Base-by-base conservation (phyloP, 2,113 vertebrate genomes). In the Pavo muticus region DNA sequence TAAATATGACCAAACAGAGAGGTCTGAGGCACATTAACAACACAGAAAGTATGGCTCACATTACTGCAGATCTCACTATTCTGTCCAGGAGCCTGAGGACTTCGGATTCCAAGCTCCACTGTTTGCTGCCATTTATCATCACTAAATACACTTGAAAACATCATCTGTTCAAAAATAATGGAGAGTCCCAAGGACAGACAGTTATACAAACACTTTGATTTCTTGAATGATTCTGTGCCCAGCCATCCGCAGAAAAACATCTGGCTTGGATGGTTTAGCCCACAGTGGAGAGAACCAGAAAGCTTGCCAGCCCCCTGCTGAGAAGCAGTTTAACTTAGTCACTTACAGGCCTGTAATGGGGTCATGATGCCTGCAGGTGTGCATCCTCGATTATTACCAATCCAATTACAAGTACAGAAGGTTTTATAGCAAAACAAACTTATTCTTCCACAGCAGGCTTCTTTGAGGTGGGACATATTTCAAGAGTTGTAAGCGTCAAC, bases 131-230 rank as follows among this genome's bases (percentile, higher is more conserved):
- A 90, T 90, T 84, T 73, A 78, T 50, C 76, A 85, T 50, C 67
- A 71, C 37, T 67, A 69, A 88, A 79, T 60, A 79, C 50, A 77
- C 40, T 67, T 72, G 25, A 76, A 95, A 94, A 93, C 39, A 77
- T 69, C 68, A 64, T 95, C 79, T 77, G 65, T 72, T 90, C 50
- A 93, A 86, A 94, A 92, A 84, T 88, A 94, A 88, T 80, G 83
- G 78, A 95, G 21, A 93, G 45, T 42, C 50, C 56, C n/a, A 80
- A 89, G 61, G 70, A 93, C 44, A 92, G 71, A 85, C 35, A 87
- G 82, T 86, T 81, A 89, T 24, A 84, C 73, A 89, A 95, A 93
- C 86, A 80, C 64, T 93, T 79, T 47, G 61, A 73, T 84, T 89
- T 78, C 76, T 90, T 75, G 68, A 40, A 74, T 81, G 69, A 68